Conservation (phyloP, 2,888 invertebrate species). For the Andrena chrysosceles region DNA sequence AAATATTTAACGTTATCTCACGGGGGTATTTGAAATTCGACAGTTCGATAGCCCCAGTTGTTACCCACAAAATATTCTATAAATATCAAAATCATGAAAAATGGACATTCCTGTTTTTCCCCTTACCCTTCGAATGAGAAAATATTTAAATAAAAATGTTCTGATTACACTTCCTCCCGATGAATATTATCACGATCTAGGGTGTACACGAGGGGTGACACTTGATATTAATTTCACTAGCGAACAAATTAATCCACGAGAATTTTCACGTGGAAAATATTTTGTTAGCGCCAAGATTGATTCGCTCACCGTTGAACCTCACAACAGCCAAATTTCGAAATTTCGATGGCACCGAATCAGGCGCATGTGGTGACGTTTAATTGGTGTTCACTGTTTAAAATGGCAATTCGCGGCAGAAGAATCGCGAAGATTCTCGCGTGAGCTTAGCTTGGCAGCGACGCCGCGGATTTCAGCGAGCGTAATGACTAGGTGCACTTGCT, state of each 20-base stretch:
- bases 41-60: too few species aligned
- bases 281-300: background rate
- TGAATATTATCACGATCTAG: background rate
- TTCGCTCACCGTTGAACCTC: constrained; percentile 63
- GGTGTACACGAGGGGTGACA: background rate
- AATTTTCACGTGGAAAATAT: background rate
- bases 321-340: constrained; percentile 83
- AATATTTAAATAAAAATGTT: background rate
- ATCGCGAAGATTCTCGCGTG: constrained; percentile 22
- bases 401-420: background rate
- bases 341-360: constrained; percentile 82
- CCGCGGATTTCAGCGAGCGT: constrained; percentile 47
- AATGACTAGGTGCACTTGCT: constrained; percentile 28
- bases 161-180: background rate
- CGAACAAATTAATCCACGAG: background rate
- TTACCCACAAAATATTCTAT: too few species aligned
- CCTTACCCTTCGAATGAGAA: too few species aligned
- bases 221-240: background rate
- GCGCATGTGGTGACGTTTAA: constrained; percentile 77
- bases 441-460: constrained; percentile 25
- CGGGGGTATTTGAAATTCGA: too few species aligned
- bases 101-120: too few species aligned
- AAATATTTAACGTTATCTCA: too few species aligned
- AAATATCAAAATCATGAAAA: too few species aligned
- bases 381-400: constrained; percentile 24